Evolutionary conservation across 2,113 vertebrate genomes (phyloP).

Genomic region (Cyanistes caeruleus): DNA sequence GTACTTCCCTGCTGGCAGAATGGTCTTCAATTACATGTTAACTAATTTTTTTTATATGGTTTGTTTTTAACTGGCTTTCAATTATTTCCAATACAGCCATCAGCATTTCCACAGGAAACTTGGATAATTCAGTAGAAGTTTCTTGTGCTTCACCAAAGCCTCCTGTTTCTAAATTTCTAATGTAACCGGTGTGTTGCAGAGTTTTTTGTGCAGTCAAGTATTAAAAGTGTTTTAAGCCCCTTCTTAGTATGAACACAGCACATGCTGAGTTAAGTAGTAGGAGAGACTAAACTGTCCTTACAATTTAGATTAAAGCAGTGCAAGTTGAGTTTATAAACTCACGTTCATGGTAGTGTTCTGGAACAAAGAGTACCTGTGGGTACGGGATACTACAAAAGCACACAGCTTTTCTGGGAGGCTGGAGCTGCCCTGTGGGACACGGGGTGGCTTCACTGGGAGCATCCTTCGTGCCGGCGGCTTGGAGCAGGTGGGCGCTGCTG

Average conservation of each 20-base stretch:
- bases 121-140: neutral
- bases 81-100: neutral
- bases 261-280: neutral
- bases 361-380: neutral
- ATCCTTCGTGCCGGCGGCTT: accelerated
- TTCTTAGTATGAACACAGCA: neutral
- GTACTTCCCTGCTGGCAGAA: neutral
- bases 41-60: neutral
- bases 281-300: neutral
- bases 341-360: neutral
- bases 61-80: neutral
- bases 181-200: neutral
- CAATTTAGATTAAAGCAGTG: neutral
- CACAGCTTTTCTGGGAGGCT: neutral
- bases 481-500: neutral
- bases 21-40: neutral
- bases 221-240: neutral
- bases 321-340: neutral
- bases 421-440: accelerated
- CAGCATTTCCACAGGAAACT: neutral
- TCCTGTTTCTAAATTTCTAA: neutral
- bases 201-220: neutral
- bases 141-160: neutral
- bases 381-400: neutral
- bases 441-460: neutral